Evolutionary conservation across 2,113 vertebrate genomes (phyloP), one percentile per base, ranked within the genome.

Genomic region (Procavia capensis): DNA sequence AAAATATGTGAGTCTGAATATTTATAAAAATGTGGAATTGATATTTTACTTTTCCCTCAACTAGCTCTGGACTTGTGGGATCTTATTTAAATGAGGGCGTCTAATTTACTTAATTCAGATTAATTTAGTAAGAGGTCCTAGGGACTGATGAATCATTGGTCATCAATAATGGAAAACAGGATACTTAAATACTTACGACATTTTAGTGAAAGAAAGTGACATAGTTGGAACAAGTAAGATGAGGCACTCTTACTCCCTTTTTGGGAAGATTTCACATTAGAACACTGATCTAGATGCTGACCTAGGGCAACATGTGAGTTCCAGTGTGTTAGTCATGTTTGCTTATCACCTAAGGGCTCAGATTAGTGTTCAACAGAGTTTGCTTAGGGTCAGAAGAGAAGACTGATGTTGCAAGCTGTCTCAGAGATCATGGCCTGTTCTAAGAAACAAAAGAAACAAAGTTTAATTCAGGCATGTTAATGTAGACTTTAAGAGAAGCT

Each of bases 1-100:
- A 92, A 96, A 95, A 88, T 95, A 96, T 90, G 92, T 85, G 64
- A 82, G 78, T 54, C 59, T 90, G 95, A 96, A 92, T 96, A 95
- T 96, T 87, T 95, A 70, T 96, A 92, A 94, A 88, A 96, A 92
- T 94, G 43, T 96, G 88, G 57, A 92, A 82, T 83, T 95, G 70
- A 94, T 95, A 93, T 85, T 96, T 94, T 80, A 84, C 24, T 88
- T 95, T 91, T 86, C 80, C 70, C 94, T 50, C 88, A 85, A 92
- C 57, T 59, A 90, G 36, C 74, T 91, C 59, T 80, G 85, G 78
- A 78, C 66, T 93, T 78, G 68, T 76, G 74, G 81, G 79, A 95
- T 92, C n/a, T 88, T 36, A 54, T 39, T 95, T 88, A 81, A 85
- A 91, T 85, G 57, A 92, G 13, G 61, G 79, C 36, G 90, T 54